Percentiles rank a stretch among this genome's conserved stretches.
Conservation (phyloP, 2,888 invertebrate genomes). For the Blomia tropicalis region DNA sequence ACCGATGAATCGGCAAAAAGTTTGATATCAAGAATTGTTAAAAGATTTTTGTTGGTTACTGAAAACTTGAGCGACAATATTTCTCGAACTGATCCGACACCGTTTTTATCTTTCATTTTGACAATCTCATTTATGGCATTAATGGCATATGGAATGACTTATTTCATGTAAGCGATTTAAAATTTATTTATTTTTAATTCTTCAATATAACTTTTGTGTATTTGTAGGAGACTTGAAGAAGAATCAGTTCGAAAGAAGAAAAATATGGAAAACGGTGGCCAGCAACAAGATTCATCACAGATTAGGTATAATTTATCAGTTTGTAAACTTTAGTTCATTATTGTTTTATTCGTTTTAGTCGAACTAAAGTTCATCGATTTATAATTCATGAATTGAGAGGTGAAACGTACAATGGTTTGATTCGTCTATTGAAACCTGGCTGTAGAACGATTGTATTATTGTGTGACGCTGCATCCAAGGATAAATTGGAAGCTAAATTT, state of each 20-base stretch:
- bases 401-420: slow-evolving; percentile 86
- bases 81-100: slow-evolving; percentile 57
- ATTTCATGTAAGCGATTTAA: slow-evolving; percentile 49
- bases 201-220: neutral
- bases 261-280: slow-evolving; percentile 32
- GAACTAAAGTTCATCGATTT: slow-evolving; percentile 37
- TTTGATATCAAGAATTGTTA: slow-evolving; percentile 51
- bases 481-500: slow-evolving; percentile 71
- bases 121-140: slow-evolving; percentile 59
- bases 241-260: slow-evolving; percentile 36
- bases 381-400: slow-evolving; percentile 76
- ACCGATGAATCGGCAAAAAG: slow-evolving; percentile 61
- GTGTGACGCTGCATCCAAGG: slow-evolving; percentile 70
- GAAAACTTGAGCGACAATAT: slow-evolving; percentile 56
- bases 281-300: slow-evolving; percentile 31
- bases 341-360: neutral
- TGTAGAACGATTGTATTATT: slow-evolving; percentile 80
- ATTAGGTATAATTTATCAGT: no score
- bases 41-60: slow-evolving; percentile 48
- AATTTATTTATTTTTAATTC: slow-evolving; percentile 25
- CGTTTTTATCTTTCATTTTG: slow-evolving; percentile 57
- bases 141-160: slow-evolving; percentile 69
- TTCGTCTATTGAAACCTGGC: slow-evolving; percentile 78
- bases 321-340: neutral
- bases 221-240: slow-evolving; percentile 44